Evolutionary conservation across 2,888 invertebrate genomes (phyloP).

Genomic region (Entomobrya multifasciata): DNA sequence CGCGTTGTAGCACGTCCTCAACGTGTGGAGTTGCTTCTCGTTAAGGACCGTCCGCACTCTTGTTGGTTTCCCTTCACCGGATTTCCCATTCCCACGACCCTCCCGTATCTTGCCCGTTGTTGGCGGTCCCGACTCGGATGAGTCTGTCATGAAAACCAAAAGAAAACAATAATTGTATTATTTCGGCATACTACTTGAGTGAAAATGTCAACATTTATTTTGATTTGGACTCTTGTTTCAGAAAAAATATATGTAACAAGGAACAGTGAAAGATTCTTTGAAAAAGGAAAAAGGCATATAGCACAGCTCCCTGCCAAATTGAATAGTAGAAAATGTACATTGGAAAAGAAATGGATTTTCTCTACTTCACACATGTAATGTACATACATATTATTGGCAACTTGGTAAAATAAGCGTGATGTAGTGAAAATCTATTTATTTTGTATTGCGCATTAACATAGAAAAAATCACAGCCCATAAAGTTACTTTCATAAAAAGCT

Average conservation of each 20-base stretch:
- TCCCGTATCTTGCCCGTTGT: slow-evolving; percentile 83
- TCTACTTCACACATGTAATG: neutral
- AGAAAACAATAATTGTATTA: slow-evolving; percentile 68
- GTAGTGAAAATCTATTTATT: too few species aligned
- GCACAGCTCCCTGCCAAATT: too few species aligned
- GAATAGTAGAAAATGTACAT: too few species aligned
- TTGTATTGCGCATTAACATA: neutral
- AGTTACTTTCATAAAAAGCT: too few species aligned
- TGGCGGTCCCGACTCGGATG: slow-evolving; percentile 94
- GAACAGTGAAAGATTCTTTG: neutral
- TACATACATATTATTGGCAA: slow-evolving; percentile 30
- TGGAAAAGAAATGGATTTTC: neutral
- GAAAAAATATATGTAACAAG: neutral
- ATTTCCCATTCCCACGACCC: slow-evolving; percentile 82
- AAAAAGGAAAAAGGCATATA: neutral
- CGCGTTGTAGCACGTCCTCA: slow-evolving; percentile 98
- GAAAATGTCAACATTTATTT: slow-evolving; percentile 65
- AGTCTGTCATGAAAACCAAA: slow-evolving; percentile 85
- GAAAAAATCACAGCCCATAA: slow-evolving; percentile 58
- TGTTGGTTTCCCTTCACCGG: slow-evolving; percentile 95
- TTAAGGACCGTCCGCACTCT: slow-evolving; percentile 98
- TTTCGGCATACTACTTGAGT: slow-evolving; percentile 34
- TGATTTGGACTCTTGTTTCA: slow-evolving; percentile 49
- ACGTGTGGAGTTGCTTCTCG: slow-evolving; percentile 98
- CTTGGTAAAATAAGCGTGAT: neutral